Evolutionary conservation across 2,113 vertebrate species (phyloP).

Genomic region (Dicentrarchus labrax): DNA sequence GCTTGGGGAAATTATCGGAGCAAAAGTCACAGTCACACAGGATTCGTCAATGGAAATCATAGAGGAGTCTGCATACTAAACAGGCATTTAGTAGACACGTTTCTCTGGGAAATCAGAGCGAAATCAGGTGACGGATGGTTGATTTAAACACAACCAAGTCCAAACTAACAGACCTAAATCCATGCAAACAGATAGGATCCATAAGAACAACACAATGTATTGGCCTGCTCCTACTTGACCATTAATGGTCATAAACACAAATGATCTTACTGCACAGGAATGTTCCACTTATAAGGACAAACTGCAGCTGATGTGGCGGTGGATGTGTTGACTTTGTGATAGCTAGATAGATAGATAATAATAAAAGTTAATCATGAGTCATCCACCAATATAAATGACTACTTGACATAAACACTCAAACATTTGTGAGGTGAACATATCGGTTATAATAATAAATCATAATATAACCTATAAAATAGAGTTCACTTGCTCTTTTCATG

Average conservation of each 20-base stretch:
- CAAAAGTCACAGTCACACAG: constrained; percentile 59
- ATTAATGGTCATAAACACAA: constrained; percentile 68
- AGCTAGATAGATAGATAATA: too few relatives aligned
- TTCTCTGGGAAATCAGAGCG: constrained; percentile 27
- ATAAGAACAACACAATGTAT: constrained; percentile 15
- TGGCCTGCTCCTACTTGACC: constrained; percentile 37
- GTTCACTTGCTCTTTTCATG: not conserved
- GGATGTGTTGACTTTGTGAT: constrained; percentile 4
- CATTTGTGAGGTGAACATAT: not conserved
- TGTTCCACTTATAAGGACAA: constrained; percentile 49
- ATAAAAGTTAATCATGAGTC: not conserved
- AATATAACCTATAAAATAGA: not conserved
- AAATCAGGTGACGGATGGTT: constrained; percentile 10
- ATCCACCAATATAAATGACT: not conserved
- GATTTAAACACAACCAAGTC: not conserved
- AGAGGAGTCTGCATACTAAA: constrained; percentile 2
- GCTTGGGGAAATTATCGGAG: constrained; percentile 40
- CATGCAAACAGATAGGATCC: constrained; percentile 7
- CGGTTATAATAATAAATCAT: not conserved
- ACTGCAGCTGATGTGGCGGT: constrained; percentile 3
- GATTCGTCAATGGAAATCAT: constrained; percentile 32
- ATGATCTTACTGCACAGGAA: constrained; percentile 38
- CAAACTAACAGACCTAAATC: constrained; percentile 6
- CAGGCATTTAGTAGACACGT: not conserved
- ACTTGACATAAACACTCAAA: not conserved